Conservation (phyloP, 2,888 invertebrate genomes). For the Cacoxenus indagator region DNA sequence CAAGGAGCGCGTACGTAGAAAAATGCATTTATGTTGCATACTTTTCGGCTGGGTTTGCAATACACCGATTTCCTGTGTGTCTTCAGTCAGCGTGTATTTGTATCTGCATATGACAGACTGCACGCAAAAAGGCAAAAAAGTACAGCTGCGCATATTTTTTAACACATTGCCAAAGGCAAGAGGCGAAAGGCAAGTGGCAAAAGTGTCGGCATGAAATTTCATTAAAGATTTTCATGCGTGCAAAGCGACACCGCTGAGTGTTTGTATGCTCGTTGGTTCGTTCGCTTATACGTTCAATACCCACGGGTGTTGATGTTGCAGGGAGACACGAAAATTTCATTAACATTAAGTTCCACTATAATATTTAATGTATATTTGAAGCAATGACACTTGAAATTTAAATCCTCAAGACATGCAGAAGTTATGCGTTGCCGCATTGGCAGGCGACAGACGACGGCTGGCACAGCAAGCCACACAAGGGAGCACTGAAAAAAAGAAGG, state of each 20-base stretch:
- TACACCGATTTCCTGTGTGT: slow-evolving; percentile 1
- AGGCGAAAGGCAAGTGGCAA: slow-evolving; percentile 14
- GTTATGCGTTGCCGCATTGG: slow-evolving; percentile 4
- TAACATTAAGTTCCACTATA: slow-evolving; percentile 41
- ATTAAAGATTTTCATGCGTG: slow-evolving; percentile 52
- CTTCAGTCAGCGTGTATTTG: slow-evolving; percentile 17
- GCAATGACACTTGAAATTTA: not conserved
- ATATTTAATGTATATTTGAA: not conserved
- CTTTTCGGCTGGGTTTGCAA: not conserved
- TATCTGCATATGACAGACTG: not conserved
- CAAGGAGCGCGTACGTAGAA: not conserved
- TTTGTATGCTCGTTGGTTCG: no score
- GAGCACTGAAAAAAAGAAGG: not conserved
- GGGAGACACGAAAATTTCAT: slow-evolving; percentile 59
- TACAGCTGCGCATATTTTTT: not conserved
- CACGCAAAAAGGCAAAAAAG: not conserved
- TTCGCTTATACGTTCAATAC: not conserved
- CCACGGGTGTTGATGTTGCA: not conserved
- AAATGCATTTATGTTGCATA: not conserved
- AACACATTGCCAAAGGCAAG: not conserved
- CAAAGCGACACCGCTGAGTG: not conserved
- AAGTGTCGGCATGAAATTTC: slow-evolving; percentile 55
- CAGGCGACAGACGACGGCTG: slow-evolving; percentile 13
- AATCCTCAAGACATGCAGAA: not conserved
- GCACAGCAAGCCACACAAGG: not conserved